Percentiles rank a stretch among this genome's conserved stretches.
Evolutionary conservation across 1,140 invertebrate species (phyloP).

Genomic region (Eupristina koningsbergeri): DNA sequence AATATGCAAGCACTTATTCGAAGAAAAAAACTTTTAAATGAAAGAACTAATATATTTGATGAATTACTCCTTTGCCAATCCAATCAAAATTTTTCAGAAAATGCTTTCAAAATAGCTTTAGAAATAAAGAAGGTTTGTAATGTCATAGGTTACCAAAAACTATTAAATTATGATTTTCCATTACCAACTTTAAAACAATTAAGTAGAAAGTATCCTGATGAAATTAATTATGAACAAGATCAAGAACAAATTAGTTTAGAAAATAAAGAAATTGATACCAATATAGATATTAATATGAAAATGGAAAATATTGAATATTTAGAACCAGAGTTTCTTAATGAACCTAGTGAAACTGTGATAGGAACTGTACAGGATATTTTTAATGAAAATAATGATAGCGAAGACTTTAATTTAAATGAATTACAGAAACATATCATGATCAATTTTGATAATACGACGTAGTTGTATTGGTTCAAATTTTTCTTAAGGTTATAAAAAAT

Average conservation of each 20-base stretch:
- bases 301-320: slow-evolving; percentile 48
- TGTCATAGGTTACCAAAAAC: slow-evolving; percentile 60
- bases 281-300: slow-evolving; percentile 27
- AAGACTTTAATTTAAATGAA: slow-evolving; percentile 62
- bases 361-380: slow-evolving; percentile 71
- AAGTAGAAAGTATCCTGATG: slow-evolving; percentile 35
- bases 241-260: slow-evolving; percentile 15
- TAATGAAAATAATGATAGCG: slow-evolving; percentile 64
- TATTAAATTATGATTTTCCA: slow-evolving; percentile 63
- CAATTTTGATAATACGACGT: slow-evolving; percentile 50
- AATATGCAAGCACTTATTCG: slow-evolving; percentile 64
- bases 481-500: not conserved
- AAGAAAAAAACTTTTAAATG: slow-evolving; percentile 60
- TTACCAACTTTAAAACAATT: slow-evolving; percentile 57
- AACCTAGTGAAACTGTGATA: slow-evolving; percentile 54
- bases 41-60: slow-evolving; percentile 58
- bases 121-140: slow-evolving; percentile 62
- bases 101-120: slow-evolving; percentile 54
- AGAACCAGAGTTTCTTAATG: slow-evolving; percentile 36
- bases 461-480: not conserved
- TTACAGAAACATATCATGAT: slow-evolving; percentile 59
- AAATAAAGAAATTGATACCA: slow-evolving; percentile 4
- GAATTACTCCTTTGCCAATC: slow-evolving; percentile 56
- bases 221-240: slow-evolving; percentile 40
- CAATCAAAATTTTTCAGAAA: slow-evolving; percentile 58